Evolutionary conservation across 2,797 vertebrate species (phyloP).

Genomic region (Chelmon rostratus): DNA sequence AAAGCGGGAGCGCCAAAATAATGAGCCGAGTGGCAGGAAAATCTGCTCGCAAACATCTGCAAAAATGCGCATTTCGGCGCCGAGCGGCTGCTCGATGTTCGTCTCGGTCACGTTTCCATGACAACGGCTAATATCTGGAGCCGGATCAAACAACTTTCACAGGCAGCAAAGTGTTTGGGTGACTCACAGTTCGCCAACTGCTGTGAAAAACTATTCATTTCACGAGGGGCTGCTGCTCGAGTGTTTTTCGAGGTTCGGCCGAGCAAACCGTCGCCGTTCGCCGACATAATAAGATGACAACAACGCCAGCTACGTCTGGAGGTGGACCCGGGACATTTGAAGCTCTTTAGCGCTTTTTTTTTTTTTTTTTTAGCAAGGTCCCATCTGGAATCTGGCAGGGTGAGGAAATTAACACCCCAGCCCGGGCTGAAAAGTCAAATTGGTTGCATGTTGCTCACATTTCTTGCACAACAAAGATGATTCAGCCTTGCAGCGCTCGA

Average conservation of each 20-base stretch:
- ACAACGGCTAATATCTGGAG: slow-evolving; percentile 38
- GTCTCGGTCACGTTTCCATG: slow-evolving; percentile 38
- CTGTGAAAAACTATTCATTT: slow-evolving; percentile 42
- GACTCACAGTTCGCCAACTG: slow-evolving; percentile 60
- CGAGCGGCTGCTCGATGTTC: slow-evolving; percentile 7
- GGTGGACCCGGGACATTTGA: slow-evolving; percentile 1
- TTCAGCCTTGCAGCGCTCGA: slow-evolving; percentile 40
- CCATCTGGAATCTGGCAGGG: slow-evolving; percentile 35
- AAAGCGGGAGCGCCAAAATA: not conserved
- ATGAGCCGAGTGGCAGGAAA: not conserved
- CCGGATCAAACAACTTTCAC: slow-evolving; percentile 39
- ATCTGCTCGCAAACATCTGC: slow-evolving; percentile 6
- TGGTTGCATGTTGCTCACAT: slow-evolving; percentile 34
- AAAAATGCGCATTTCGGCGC: not conserved
- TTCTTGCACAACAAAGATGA: slow-evolving; percentile 38
- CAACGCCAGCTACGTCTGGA: not conserved
- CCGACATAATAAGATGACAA: slow-evolving; percentile 13
- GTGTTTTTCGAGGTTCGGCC: not conserved
- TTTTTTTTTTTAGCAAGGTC: no score
- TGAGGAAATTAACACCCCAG: slow-evolving; percentile 43
- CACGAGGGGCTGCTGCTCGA: slow-evolving; percentile 15
- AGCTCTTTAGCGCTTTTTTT: not conserved
- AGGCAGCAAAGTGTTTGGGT: slow-evolving; percentile 47
- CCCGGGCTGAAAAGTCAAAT: slow-evolving; percentile 26
- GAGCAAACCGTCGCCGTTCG: slow-evolving; percentile 17